Evolutionary conservation across 64 coral and sea anemone species (phyloP), one percentile per base, ranked within the genome.

Genomic region (Actinia equina): DNA sequence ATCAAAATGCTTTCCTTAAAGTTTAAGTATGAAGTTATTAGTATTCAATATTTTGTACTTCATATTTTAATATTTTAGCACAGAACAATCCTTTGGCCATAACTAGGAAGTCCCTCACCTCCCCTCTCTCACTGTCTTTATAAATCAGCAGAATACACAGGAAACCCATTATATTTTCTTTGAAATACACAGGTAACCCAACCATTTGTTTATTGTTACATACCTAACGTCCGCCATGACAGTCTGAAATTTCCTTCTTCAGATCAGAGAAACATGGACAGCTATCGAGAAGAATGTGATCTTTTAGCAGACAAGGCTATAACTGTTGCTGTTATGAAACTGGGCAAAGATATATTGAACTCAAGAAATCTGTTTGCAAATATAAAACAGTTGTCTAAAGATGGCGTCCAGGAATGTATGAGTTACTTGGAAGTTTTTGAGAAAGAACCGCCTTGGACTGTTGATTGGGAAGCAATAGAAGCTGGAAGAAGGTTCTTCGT

Each of bases 401-500:
- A n/a, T 42, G 42, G 19, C 26, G 13, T 20, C 10, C 56, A 82
- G 27, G 30, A 63, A 52, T 89, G 77, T 46, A 20, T 13, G 12
- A 89, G 43, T 43, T 89, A 78, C 46, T 16, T 89, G 6, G 78
- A 67, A 43, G 80, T 89, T 18, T 88, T 65, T 64, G 87, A 88
- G 80, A 57, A 64, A 44, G 77, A 88, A 45, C 87, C 87, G 18
- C 56, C 87, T 7, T 88, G 87, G 87, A 22, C 26, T 30, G 77
- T 88, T 4, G 43, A 88, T 8, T 88, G 87, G 87, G 3, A 19
- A 51, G 64, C 43, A 7, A 52, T 44, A 17, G 87, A 88, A 7
- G 23, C 52, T n/a, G 87, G 87, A 82, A 88, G 77, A 64, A 77
- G 87, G 51, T 51, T 88, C 25, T 88, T 88, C 61, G 87, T 88